These are phyloP conservation scores for Fistularia tabacaria DNA, from an alignment of 2,797 vertebrate genomes.

Conservation along the genomic window DNA sequence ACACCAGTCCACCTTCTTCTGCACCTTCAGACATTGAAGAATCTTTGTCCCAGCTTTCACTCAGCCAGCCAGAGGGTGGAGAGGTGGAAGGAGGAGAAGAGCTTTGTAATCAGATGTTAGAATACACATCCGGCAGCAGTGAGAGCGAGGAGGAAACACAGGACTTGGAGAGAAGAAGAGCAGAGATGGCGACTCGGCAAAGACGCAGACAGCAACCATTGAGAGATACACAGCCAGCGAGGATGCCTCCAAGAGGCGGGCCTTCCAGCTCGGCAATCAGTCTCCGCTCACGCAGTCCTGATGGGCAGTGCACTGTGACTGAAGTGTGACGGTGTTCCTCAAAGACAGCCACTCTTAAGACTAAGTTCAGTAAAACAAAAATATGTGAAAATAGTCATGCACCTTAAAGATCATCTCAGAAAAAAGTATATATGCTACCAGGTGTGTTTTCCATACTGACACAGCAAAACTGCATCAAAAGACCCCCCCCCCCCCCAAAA, in stretches of 20 bases:
- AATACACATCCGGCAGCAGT: conserved; percentile 51
- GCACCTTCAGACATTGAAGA: conserved; percentile 72
- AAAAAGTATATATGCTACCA: too few species aligned
- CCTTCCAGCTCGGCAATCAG: conserved; percentile 57
- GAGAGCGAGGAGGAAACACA: conserved; percentile 85
- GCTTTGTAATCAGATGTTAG: conserved; percentile 63
- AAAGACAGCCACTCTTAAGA: too few species aligned
- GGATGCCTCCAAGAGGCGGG: conserved; percentile 74
- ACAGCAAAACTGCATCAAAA: too few species aligned
- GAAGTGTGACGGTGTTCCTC: conserved; percentile 91
- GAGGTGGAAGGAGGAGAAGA: conserved; percentile 84
- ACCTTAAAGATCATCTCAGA: too few species aligned
- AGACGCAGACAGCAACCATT: conserved; percentile 57
- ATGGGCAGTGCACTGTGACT: conserved; percentile 97
- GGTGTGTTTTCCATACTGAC: too few species aligned
- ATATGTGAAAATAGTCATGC: too few species aligned
- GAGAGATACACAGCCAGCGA: conserved; percentile 74
- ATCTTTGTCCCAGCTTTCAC: conserved; percentile 85
- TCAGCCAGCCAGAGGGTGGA: conserved; percentile 80
- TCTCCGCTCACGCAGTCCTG: conserved; percentile 87
- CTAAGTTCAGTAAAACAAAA: too few species aligned
- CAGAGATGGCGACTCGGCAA: conserved; percentile 73
- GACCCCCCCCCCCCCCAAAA: too few species aligned
- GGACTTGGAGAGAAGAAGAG: conserved; percentile 83
- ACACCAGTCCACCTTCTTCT: conserved; percentile 64